Percentiles rank a stretch among this genome's conserved stretches.
phyloP scores from a whole-genome alignment of 2,113 vertebrate genomes.

The Pao palembangensis region DNA sequence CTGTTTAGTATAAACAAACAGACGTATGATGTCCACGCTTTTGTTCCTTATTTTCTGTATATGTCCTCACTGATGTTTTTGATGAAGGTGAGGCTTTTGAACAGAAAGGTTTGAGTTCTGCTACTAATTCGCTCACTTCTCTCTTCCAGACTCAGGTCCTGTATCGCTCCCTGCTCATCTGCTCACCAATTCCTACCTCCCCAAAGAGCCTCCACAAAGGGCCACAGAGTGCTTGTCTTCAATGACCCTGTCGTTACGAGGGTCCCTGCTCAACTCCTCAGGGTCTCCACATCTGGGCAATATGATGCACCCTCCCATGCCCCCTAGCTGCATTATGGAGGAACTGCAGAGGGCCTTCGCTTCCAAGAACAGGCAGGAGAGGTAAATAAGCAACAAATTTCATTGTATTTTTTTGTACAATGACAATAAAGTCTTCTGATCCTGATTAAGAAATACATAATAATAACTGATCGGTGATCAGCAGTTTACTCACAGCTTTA shows the following conservation, averaged over 20 bases:
- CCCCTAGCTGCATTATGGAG: constrained; percentile 95
- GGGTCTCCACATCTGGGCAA: constrained; percentile 87
- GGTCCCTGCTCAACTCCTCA: constrained; percentile 80
- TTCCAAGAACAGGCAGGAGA: constrained; percentile 94
- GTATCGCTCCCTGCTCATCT: constrained; percentile 71
- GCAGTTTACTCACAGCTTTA: not conserved
- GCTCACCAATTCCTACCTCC: constrained; percentile 77
- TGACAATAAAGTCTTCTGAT: too few species aligned
- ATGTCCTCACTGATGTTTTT: too few species aligned
- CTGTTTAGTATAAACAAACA: too few species aligned
- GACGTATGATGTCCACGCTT: too few species aligned
- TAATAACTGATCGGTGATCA: too few species aligned
- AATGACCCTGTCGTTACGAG: constrained; percentile 71
- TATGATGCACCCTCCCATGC: constrained; percentile 88
- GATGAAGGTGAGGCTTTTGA: too few species aligned
- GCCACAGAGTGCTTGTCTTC: constrained; percentile 65
- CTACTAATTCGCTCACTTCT: not conserved
- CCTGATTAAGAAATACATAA: not conserved
- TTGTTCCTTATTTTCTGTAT: too few species aligned
- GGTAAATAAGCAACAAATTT: too few species aligned
- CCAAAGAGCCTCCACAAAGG: constrained; percentile 80
- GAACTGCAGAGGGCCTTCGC: constrained; percentile 95
- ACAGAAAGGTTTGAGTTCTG: not conserved
- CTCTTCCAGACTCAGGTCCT: constrained; percentile 75
- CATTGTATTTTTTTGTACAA: too few species aligned